Conservation (phyloP, 2,888 invertebrate genomes). For the Tromatobia lineatoria region DNA sequence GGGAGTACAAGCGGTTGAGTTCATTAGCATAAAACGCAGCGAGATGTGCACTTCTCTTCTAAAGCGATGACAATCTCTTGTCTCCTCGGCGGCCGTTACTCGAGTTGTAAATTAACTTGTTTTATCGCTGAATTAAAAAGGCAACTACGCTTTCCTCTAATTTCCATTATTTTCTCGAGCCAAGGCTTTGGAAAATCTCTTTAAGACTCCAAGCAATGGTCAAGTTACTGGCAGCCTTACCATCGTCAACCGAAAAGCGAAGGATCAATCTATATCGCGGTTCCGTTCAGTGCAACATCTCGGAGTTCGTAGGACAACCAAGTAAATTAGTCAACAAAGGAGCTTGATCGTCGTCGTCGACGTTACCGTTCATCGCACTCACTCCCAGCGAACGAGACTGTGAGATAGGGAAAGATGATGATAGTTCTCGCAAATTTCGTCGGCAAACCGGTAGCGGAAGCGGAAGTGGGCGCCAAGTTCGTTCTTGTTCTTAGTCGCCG, state of each 20-base stretch:
- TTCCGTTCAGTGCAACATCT: background rate
- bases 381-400: constrained; percentile 21
- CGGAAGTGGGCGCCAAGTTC: constrained; percentile 54
- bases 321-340: constrained; percentile 63
- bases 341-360: constrained; percentile 38
- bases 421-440: constrained; percentile 58
- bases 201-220: background rate
- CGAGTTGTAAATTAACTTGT: constrained; percentile 11
- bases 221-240: background rate
- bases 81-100: background rate
- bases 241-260: constrained; percentile 14
- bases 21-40: constrained; percentile 65
- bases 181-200: background rate
- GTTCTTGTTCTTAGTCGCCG: constrained; percentile 55
- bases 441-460: constrained; percentile 62
- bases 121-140: constrained; percentile 13
- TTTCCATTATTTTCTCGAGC: background rate
- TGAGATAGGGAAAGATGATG: constrained; percentile 10
- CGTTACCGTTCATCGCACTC: constrained; percentile 36
- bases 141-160: background rate
- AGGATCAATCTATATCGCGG: background rate
- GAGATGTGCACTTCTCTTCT: constrained; percentile 43
- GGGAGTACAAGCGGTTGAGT: constrained; percentile 43
- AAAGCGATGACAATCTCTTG: background rate
- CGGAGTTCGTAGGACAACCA: constrained; percentile 19